Conservation (phyloP, 2,888 invertebrate species). For the Euproctis similis region DNA sequence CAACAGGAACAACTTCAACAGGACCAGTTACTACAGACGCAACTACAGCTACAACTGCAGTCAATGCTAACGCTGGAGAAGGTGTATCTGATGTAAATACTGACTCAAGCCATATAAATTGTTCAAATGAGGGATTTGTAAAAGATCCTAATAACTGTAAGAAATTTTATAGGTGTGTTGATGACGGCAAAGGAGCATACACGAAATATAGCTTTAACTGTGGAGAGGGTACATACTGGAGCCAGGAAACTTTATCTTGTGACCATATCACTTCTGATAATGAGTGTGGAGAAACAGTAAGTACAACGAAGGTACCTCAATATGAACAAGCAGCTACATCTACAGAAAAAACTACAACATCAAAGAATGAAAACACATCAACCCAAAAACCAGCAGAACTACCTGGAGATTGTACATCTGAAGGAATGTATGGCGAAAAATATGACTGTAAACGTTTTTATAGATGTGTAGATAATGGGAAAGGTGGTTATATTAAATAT, state of each 20-base stretch:
- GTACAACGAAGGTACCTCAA: conserved; percentile 14
- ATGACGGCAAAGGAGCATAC: conserved; percentile 74
- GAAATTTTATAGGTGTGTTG: conserved; percentile 86
- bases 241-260: conserved; percentile 79
- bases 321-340: conserved; percentile 19
- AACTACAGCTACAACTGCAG: conserved; percentile 6
- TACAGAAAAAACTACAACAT: conserved; percentile 15
- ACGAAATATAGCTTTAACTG: conserved; percentile 83
- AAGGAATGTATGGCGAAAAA: conserved; percentile 81
- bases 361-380: conserved; percentile 10
- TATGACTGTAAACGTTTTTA: conserved; percentile 83
- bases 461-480: conserved; percentile 79
- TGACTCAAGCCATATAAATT: conserved; percentile 1
- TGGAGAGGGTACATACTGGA: conserved; percentile 86
- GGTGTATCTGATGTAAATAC: conserved; percentile 5
- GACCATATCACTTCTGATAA: conserved; percentile 68
- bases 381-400: conserved; percentile 16
- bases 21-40: conserved; percentile 13
- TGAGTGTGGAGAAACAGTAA: conserved; percentile 14
- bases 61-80: conserved; percentile 11
- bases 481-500: conserved; percentile 77
- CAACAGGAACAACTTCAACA: background rate
- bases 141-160: conserved; percentile 81
- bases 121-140: conserved; percentile 61
- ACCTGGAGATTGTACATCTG: conserved; percentile 59